phyloP scores from a whole-genome alignment of 2,113 vertebrate species.

The Sclerurus mexicanus region DNA sequence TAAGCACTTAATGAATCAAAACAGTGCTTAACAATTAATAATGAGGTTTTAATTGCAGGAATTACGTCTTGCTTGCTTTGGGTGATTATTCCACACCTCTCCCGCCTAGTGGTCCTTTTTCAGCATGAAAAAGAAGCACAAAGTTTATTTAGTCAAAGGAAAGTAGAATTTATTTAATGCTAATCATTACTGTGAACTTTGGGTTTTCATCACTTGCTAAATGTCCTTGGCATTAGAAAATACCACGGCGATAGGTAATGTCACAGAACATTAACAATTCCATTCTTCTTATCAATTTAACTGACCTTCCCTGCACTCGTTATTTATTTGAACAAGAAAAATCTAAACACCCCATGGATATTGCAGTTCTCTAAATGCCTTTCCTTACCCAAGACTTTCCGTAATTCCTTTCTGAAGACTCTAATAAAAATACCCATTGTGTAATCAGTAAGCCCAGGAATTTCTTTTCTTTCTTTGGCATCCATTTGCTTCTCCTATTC shows the following conservation, averaged over 20 bases:
- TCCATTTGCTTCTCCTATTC: background rate
- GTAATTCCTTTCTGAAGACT: background rate
- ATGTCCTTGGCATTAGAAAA: constrained; percentile 27
- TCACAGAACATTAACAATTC: constrained; percentile 28
- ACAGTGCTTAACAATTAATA: background rate
- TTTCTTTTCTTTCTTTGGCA: background rate
- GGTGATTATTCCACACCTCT: constrained; percentile 53
- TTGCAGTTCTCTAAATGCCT: background rate
- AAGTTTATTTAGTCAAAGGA: constrained; percentile 1
- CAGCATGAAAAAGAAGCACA: background rate
- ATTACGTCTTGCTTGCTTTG: background rate
- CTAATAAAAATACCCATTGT: background rate
- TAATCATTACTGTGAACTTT: constrained; percentile 18
- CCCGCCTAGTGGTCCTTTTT: constrained; percentile 29
- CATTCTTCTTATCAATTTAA: constrained; percentile 3
- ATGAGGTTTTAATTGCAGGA: background rate
- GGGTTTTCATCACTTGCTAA: background rate
- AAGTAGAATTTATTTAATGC: constrained; percentile 7
- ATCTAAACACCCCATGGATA: background rate
- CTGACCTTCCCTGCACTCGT: background rate
- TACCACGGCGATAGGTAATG: constrained; percentile 1
- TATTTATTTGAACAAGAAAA: constrained; percentile 7
- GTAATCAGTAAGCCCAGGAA: background rate
- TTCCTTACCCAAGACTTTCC: background rate
- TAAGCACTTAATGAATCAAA: background rate